Base-by-base conservation (phyloP, 2,888 invertebrate species). In the Heteropelma amictum region DNA sequence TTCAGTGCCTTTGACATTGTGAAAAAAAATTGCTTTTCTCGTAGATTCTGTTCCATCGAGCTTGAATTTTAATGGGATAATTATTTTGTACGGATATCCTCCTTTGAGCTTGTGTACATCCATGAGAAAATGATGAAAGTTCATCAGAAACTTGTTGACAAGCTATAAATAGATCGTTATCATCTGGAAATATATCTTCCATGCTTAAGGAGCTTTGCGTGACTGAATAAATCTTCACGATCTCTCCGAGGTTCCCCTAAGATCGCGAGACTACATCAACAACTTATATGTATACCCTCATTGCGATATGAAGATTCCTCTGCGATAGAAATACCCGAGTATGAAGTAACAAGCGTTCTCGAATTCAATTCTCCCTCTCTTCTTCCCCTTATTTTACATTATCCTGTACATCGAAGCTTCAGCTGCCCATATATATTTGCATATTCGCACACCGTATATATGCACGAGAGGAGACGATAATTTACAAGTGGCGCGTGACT, bases 401-500 rank as follows among this genome's bases (percentile, higher is more conserved):
- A n/a, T n/a, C n/a, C n/a, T n/a, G n/a, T n/a, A n/a, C n/a, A n/a
- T n/a, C n/a, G n/a, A n/a, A n/a, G n/a, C n/a, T n/a, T n/a, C n/a
- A n/a, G n/a, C n/a, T n/a, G n/a, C n/a, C n/a, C 19, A 33, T n/a
- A 23, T 21, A 53, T 23, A 12, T 49, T 26, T 28, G 19, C 23
- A 45, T 19, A 8, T n/a, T n/a, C n/a, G 10, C 33, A 53, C 19
- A n/a, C n/a, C n/a, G n/a, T 26, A 10, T 17, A 38, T 42, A 40
- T 23, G 56, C 28, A 28, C 40, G 26, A 35, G 38, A 19, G 38
- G 40, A 60, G 47, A 40, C n/a, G 17, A 65, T 70, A 75, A 65
- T 75, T 75, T 56, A 75, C 70, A 70, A 49, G 53, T 35, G 28
- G 71, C 75, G 61, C 75, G 71, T 75, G 75, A 71, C 75, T 71